These are phyloP conservation scores for Heliconius cydno DNA, from an alignment of 2,888 invertebrate species.

Conservation along the genomic window DNA sequence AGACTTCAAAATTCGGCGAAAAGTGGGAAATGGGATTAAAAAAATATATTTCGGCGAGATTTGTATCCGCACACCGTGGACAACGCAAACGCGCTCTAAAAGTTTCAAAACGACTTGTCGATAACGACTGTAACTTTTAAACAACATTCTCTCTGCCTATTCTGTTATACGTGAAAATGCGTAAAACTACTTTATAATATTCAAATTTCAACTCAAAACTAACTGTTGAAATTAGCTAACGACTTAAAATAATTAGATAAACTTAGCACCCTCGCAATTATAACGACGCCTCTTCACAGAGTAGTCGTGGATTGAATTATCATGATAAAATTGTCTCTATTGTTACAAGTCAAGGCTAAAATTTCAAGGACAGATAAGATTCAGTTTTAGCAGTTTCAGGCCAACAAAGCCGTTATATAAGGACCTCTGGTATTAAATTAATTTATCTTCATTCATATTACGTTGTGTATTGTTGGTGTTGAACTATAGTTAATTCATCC, in stretches of 20 bases:
- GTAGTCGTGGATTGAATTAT: conserved; percentile 20
- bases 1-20: no score
- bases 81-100: no score
- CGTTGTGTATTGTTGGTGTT: conserved; percentile 46
- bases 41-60: no score
- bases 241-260: conserved; percentile 14
- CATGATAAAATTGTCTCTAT: conserved; percentile 39
- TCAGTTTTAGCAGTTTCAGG: conserved; percentile 31
- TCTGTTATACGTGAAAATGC: no score
- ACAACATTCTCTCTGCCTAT: no score
- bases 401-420: conserved; percentile 39
- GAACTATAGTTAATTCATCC: conserved; percentile 44
- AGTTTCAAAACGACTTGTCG: no score
- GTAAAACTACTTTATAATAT: no score
- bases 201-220: no score
- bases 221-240: not conserved
- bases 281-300: not conserved
- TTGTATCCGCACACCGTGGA: no score
- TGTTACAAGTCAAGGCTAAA: conserved; percentile 38
- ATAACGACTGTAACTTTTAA: no score
- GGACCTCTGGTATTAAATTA: conserved; percentile 45
- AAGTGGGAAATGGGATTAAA: no score
- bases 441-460: conserved; percentile 48
- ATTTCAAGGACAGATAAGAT: conserved; percentile 42
- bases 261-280: conserved; percentile 13